Evolutionary conservation across 2,888 invertebrate genomes (phyloP), one percentile per base, ranked within the genome.

Genomic region (Bellardia pandia): DNA sequence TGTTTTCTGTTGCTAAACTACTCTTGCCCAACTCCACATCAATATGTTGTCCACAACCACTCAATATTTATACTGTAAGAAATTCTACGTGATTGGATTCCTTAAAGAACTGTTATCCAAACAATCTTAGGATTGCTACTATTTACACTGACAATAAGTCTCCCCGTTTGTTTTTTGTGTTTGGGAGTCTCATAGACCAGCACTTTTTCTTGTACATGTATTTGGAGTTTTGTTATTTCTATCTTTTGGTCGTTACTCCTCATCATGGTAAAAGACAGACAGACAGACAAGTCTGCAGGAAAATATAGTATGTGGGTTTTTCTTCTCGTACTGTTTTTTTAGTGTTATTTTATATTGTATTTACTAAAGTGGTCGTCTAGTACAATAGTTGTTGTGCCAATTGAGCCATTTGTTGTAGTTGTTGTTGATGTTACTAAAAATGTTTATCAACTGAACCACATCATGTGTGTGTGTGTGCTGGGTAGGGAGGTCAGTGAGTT

Each of bases 81-180:
- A 81, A 75, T 75, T 78, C 64, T 82, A 85, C 87, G 87, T 87
- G 87, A 85, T 85, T 87, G 51, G 87, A 51, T 87, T 87, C 53
- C 78, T 85, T 87, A 87, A 87, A 87, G 85, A 82, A 60, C 37
- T 87, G 13, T 82, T 87, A 85, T 87, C 85, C 42, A 81, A 82
- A 79, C 85, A 87, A 87, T 87, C 81, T 82, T 82, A 51, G 56
- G n/a, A n/a, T 81, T 74, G 72, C 68, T 74, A 6, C 80, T 81
- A 71, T 83, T 77, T 58, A 62, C 76, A 68, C 78, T 81, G 81
- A 58, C 77, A 72, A 74, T 81, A 77, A 84, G 87, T 85, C 87
- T 81, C 51, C 78, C 81, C 77, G 62, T 40, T 58, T 69, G 51
- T 80, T 84, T 56, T 72, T 71, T n/a, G n/a, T 23, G n/a, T 68